Base-by-base conservation (phyloP, 2,113 vertebrate genomes). In the Gambusia holbrooki region DNA sequence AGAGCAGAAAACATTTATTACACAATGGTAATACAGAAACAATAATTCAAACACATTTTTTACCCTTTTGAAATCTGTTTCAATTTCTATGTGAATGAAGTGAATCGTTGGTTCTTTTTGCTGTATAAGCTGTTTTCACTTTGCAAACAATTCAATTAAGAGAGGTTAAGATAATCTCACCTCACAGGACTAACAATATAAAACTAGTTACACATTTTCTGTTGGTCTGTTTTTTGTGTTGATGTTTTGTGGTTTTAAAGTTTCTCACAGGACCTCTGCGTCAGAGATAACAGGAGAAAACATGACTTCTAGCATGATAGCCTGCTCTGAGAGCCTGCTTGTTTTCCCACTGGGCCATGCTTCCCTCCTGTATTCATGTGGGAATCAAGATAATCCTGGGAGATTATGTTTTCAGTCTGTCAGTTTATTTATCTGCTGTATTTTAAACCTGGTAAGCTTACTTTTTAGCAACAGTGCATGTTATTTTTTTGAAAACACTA, bases 371-470 rank as follows among this genome's bases (percentile, higher is more conserved):
- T 85, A 79, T 69, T 82, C 81, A 85, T 86, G 60, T 85, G 89
- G 89, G 89, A 92, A 89, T 85, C 77, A 58, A 76, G 70, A 79
- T 87, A 86, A 91, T 85, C 84, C 88, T 29, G 27, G 32, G 33
- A 58, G 80, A 69, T 79, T 54, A 62, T 62, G 63, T 35, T 54
- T 70, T 74, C 63, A 35, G 29, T 25, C 40, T 51, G 0, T 33
- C 33, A 22, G 58, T 69, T 63, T 48, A 45, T 77, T 45, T 65
- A 30, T 17, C 17, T 12, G 15, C 19, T 29, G 12, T 7, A 37
- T 70, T 62, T 71, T 40, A 60, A 14, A 74, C 13, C 14, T 35
- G 2, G 37, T 35, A 22, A 58, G 28, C 0, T 13, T 30, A 58
- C 7, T 19, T 32, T 10, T 30, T 5, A 45, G 15, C 25, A 73